These are phyloP conservation scores for Plebejus argus DNA, from an alignment of 2,888 invertebrate species.

Conservation along the genomic window DNA sequence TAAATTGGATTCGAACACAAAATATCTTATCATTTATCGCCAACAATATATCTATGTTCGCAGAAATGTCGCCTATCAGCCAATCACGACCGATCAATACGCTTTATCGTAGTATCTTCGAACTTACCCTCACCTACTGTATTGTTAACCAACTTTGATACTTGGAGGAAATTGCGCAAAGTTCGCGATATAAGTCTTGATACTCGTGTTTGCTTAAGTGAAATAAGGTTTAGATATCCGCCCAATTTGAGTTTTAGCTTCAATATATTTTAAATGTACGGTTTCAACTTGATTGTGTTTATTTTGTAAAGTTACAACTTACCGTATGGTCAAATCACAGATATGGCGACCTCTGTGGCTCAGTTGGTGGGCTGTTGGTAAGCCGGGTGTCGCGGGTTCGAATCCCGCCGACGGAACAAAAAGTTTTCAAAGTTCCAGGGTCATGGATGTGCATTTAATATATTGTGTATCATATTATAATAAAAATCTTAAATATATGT, in stretches of 20 bases:
- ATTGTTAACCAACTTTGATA: slow-evolving; percentile 25
- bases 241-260: background rate
- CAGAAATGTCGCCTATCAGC: slow-evolving; percentile 25
- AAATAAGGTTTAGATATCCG: background rate
- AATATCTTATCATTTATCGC: slow-evolving; percentile 12
- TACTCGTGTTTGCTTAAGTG: background rate
- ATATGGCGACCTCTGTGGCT: too few relatives aligned
- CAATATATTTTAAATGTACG: background rate
- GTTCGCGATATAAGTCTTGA: slow-evolving; percentile 7
- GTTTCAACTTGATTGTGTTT: background rate
- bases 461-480: too few relatives aligned
- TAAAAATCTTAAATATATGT: too few relatives aligned
- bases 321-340: too few relatives aligned
- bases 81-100: slow-evolving; percentile 28
- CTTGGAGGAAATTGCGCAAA: slow-evolving; percentile 16
- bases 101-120: slow-evolving; percentile 4
- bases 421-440: too few relatives aligned
- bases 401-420: too few relatives aligned
- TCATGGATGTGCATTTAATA: too few relatives aligned
- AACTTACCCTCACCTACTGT: slow-evolving; percentile 16
- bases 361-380: too few relatives aligned
- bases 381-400: too few relatives aligned
- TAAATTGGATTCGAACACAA: background rate
- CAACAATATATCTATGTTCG: slow-evolving; percentile 12
- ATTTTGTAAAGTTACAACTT: background rate